Evolutionary conservation across 1,140 invertebrate species (phyloP), one percentile per base, ranked within the genome.

Genomic region (Procambarus clarkii): DNA sequence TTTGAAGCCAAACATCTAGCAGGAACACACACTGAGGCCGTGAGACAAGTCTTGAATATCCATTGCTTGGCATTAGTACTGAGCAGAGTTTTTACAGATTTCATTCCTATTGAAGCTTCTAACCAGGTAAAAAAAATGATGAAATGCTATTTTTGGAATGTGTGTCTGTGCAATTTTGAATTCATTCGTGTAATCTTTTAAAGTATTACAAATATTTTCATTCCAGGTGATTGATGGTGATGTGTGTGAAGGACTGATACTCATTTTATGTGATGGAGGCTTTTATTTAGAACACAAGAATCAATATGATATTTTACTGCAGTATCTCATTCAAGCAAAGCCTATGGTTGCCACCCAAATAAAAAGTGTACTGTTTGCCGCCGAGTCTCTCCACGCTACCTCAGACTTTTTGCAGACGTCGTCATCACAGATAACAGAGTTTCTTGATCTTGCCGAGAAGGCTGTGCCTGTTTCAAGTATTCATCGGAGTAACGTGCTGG

Each of bases 181-280:
- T 18, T 84, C 3, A 71, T 9, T 45, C 5, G 18, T 21, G 58
- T 5, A 64, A 21, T 71, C 46, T 71, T n/a, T 60, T 1, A n/a
- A 64, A 64, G 24, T 24, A 54, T 50, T 80, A 3, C 60, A 64
- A 15, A 54, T 80, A 11, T 50, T 48, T 11, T 50, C 2, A 79
- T 48, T 81, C 3, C 86, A 88, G 86, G 77, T 88, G n/a, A 58
- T 88, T 34, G 60, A 88, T 74, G 24, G 64, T 50, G 86, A 80
- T 34, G 79, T 88, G 3, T 78, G 44, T 74, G 79, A 80, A 71
- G 78, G 78, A 45, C 21, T 88, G 44, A 44, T 88, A 3, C 34
- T 34, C 15, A 58, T 82, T 7, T 71, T 88, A 18, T 88, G 79
- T 74, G 86, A 88, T 54, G 86, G 86, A 24, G 86, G 86, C 21